phyloP scores from a whole-genome alignment of 1,140 invertebrate genomes.

The Magallana ariakensis region DNA sequence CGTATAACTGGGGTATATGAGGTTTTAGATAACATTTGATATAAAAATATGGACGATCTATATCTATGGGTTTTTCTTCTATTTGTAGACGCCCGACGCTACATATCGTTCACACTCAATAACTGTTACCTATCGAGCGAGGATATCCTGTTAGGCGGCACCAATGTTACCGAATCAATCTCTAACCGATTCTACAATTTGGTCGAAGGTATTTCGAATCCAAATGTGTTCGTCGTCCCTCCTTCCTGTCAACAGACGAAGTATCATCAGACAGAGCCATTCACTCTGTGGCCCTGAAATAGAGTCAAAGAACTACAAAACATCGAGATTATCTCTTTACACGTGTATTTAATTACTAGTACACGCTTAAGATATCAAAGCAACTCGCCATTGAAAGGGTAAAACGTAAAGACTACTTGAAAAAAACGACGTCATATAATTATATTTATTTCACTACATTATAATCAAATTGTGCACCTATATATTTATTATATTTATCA shows the following conservation, averaged over 20 bases:
- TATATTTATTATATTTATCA: background rate
- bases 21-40: too few species aligned
- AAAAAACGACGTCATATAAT: too few species aligned
- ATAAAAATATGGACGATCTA: too few species aligned
- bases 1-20: too few species aligned
- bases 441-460: too few species aligned
- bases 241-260: conserved; percentile 56
- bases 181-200: conserved; percentile 63
- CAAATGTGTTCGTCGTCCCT: conserved; percentile 63
- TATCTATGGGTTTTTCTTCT: background rate
- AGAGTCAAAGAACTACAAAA: too few species aligned
- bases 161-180: conserved; percentile 58
- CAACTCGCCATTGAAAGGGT: background rate
- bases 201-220: conserved; percentile 62
- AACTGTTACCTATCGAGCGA: conserved; percentile 64
- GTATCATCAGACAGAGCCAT: conserved; percentile 14
- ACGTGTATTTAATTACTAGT: too few species aligned
- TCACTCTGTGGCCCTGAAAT: conserved; percentile 25
- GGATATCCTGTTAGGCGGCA: conserved; percentile 47
- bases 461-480: background rate
- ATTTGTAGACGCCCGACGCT: conserved; percentile 62
- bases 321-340: too few species aligned
- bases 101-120: conserved; percentile 57
- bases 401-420: background rate
- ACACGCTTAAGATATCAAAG: too few species aligned